Conservation (phyloP, 2,888 invertebrate genomes). For the Drosophila anomelani region DNA sequence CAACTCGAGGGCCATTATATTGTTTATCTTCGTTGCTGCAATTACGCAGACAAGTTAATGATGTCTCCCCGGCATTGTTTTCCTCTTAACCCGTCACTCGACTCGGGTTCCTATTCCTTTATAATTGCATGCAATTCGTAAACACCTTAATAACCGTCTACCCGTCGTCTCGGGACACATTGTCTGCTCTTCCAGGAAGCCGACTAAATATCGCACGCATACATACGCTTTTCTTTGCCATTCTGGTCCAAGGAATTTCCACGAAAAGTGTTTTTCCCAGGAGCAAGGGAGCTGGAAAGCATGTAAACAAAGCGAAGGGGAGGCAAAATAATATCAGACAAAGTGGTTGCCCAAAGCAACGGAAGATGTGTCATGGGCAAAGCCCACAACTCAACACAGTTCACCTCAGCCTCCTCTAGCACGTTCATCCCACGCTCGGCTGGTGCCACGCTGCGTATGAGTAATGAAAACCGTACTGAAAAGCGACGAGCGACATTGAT, state of each 20-base stretch:
- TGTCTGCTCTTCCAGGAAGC: slow-evolving; percentile 32
- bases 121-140: slow-evolving; percentile 40
- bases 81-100: slow-evolving; percentile 13
- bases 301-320: slow-evolving; percentile 6
- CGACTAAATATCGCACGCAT: slow-evolving; percentile 15
- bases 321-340: slow-evolving; percentile 51
- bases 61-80: slow-evolving; percentile 23
- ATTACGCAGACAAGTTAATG: slow-evolving; percentile 54
- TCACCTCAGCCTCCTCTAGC: slow-evolving; percentile 16
- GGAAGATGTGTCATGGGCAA: slow-evolving; percentile 65
- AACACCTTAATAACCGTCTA: slow-evolving; percentile 35
- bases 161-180: slow-evolving; percentile 23
- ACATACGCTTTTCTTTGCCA: neutral
- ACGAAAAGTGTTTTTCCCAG: slow-evolving; percentile 35
- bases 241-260: slow-evolving; percentile 36
- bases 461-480: slow-evolving; percentile 69
- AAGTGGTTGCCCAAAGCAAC: slow-evolving; percentile 43
- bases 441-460: slow-evolving; percentile 68
- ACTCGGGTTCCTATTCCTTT: slow-evolving; percentile 18
- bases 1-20: slow-evolving; percentile 38
- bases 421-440: slow-evolving; percentile 44
- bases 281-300: slow-evolving; percentile 17
- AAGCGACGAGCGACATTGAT: slow-evolving; percentile 75
- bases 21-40: slow-evolving; percentile 39
- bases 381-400: slow-evolving; percentile 27